Conservation (phyloP, 2,797 vertebrate genomes). For the Todus mexicanus region DNA sequence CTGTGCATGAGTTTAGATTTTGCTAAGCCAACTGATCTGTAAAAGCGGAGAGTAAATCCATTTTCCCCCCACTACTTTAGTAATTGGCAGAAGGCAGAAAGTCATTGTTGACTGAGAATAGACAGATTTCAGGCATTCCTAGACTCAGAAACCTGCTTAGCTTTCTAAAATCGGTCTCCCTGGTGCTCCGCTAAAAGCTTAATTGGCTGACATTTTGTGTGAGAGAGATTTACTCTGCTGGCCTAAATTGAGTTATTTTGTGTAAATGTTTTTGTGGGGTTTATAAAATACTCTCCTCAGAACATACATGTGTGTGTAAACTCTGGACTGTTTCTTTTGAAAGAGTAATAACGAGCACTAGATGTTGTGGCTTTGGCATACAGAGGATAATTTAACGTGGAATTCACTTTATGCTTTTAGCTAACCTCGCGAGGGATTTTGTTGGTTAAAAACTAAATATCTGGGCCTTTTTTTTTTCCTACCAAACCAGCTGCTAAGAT, state of each 20-base stretch:
- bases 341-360: constrained; percentile 29
- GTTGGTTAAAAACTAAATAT: constrained; percentile 12
- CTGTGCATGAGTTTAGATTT: background rate
- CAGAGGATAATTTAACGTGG: constrained; percentile 33
- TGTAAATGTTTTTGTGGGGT: constrained; percentile 53
- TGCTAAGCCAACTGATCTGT: constrained; percentile 39
- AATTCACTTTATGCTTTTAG: constrained; percentile 56
- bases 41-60: constrained; percentile 41
- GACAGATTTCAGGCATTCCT: constrained; percentile 63
- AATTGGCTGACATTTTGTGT: constrained; percentile 65
- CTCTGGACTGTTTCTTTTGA: constrained; percentile 52
- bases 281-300: constrained; percentile 53
- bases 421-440: constrained; percentile 21
- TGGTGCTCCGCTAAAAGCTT: constrained; percentile 56
- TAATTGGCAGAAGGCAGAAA: constrained; percentile 63
- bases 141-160: constrained; percentile 66
- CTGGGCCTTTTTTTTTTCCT: background rate
- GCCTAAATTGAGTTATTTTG: constrained; percentile 57
- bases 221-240: constrained; percentile 52
- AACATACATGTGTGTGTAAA: constrained; percentile 29
- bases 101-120: constrained; percentile 63
- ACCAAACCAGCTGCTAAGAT: background rate
- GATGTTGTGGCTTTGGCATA: constrained; percentile 58
- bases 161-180: constrained; percentile 51
- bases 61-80: constrained; percentile 9